Evolutionary conservation across 2,797 vertebrate species (phyloP), one percentile per base, ranked within the genome.

Genomic region (Argyrosomus regius): DNA sequence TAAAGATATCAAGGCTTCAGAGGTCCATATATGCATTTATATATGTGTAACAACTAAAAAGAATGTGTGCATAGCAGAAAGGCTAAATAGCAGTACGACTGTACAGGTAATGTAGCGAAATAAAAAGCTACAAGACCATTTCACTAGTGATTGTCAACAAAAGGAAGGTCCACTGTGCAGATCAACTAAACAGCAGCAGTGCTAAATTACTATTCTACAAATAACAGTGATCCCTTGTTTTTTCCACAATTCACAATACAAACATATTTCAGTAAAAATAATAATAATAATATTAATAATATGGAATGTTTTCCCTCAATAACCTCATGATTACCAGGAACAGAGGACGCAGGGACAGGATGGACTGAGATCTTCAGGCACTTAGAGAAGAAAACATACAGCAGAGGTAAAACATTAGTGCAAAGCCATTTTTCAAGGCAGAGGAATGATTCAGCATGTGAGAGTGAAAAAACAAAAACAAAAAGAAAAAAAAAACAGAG

Each of bases 231-330:
- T 94, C 92, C 92, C 92, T 93, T 91, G 69, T 91, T 39, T 91
- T 92, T 92, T 84, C 60, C 85, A 63, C 72, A 86, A 82, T 77
- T 84, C 85, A 90, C 28, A 83, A 90, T 53, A 87, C 69, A 86
- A 86, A 89, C 67, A 80, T 7, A 91, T 83, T 69, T 78, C 68
- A 81, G 64, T 66, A 81, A 84, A 77, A 78, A 79, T 6, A 72
- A 71, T 11, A 81, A 87, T 8, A 85, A 85, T 14, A 45, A 78
- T 45, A 79, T 48, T 6, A 87, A 87, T 61, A 88, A 86, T 35
- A 86, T 88, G 91, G 93, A 94, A 95, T 94, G 92, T 92, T 91
- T 93, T 93, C 90, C 91, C 90, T 92, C 64, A 82, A 87, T 75
- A 85, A 75, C 71, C 75, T 78, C 54, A 50, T 45, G 63, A 85